Evolutionary conservation across 2,888 invertebrate genomes (phyloP).

Genomic region (Trichacis sp.): DNA sequence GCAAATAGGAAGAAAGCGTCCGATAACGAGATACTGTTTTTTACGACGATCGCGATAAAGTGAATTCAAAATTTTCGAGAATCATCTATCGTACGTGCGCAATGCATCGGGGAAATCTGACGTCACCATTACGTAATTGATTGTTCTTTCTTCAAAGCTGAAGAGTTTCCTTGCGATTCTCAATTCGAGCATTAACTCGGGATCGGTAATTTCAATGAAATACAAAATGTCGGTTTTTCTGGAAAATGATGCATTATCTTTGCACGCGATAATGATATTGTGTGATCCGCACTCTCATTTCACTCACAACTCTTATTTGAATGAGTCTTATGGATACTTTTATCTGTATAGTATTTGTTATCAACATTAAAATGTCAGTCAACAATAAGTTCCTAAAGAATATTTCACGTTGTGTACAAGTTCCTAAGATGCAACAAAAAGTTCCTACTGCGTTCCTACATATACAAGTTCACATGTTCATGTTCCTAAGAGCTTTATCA

Average conservation of each 20-base stretch:
- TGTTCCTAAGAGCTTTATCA: conserved; percentile 56
- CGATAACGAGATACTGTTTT: background rate
- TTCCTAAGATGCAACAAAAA: conserved; percentile 42
- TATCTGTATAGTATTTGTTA: conserved; percentile 7
- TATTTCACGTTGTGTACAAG: conserved; percentile 34
- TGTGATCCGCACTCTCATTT: background rate
- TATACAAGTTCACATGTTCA: conserved; percentile 44
- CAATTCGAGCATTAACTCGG: too few relatives aligned
- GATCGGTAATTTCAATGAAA: too few relatives aligned
- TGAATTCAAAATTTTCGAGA: too few relatives aligned
- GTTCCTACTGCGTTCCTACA: conserved; percentile 55
- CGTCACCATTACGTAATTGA: too few relatives aligned
- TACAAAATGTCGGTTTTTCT: too few relatives aligned
- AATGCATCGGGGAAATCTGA: too few relatives aligned
- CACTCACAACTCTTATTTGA: background rate
- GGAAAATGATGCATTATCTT: background rate
- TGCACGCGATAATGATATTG: background rate
- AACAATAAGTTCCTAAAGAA: conserved; percentile 40
- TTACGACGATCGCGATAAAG: too few relatives aligned
- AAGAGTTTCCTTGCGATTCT: too few relatives aligned
- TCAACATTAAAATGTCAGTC: conserved; percentile 11
- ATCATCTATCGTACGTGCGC: too few relatives aligned
- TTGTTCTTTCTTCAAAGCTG: too few relatives aligned
- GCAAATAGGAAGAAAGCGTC: background rate
- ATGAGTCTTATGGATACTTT: background rate